Conservation (phyloP, 2,113 vertebrate species). For the Corythoichthys haematopterus region DNA sequence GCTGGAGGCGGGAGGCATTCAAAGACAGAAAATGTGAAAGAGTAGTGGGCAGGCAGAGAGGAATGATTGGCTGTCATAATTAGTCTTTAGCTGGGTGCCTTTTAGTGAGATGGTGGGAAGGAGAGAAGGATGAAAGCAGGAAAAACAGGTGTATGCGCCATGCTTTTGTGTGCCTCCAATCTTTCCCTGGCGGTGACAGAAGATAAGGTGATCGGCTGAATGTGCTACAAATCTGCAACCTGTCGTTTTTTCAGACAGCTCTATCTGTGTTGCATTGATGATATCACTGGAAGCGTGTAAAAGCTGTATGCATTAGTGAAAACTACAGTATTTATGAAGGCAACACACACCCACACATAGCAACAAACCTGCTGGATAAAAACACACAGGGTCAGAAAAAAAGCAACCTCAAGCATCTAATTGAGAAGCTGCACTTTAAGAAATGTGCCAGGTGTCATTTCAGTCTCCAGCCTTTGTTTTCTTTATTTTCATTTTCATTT, state of each 20-base stretch:
- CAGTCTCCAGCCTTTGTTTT: not conserved
- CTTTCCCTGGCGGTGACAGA: conserved; percentile 66
- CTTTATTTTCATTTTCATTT: not conserved
- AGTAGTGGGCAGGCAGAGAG: conserved; percentile 48
- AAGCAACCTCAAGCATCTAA: conserved; percentile 38
- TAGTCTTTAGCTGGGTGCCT: conserved; percentile 61
- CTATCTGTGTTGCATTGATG: conserved; percentile 52
- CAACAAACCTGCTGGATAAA: conserved; percentile 28
- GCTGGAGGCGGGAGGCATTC: conserved; percentile 24
- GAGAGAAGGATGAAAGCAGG: conserved; percentile 21
- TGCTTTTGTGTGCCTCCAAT: conserved; percentile 43
- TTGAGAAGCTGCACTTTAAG: conserved; percentile 42
- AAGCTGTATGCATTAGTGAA: conserved; percentile 11
- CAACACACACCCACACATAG: conserved; percentile 18
- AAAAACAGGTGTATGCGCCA: conserved; percentile 20
- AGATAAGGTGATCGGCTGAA: conserved; percentile 72
- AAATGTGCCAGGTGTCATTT: not conserved
- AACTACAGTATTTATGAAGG: conserved; percentile 5
- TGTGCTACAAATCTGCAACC: conserved; percentile 63
- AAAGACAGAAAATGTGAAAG: conserved; percentile 37
- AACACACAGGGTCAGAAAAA: conserved; percentile 13
- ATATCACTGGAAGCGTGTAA: conserved; percentile 11
- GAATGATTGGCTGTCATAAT: conserved; percentile 72
- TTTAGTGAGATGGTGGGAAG: conserved; percentile 41
- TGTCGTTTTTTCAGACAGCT: conserved; percentile 63